A percentile compares a stretch with the other conserved stretches of the same genome.
These are phyloP conservation scores for Drosophila nigromelanica DNA, from an alignment of 1,140 invertebrate genomes.

Conservation along the genomic window DNA sequence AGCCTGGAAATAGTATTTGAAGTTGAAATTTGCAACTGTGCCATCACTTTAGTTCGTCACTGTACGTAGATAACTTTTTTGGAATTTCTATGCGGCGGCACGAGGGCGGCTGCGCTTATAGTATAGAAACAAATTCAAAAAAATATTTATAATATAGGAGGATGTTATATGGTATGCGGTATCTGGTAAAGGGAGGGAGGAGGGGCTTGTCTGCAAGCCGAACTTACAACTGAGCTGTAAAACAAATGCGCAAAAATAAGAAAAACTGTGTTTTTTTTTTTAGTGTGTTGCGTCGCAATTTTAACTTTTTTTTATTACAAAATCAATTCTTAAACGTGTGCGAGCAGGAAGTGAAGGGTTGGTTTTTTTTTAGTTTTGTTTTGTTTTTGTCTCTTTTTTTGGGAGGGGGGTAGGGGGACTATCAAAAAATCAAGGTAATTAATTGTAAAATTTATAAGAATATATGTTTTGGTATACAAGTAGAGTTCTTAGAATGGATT, in stretches of 20 bases:
- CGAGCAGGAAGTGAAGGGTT: slow-evolving; percentile 1
- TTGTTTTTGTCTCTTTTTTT: background rate
- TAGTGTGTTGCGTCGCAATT: slow-evolving; percentile 36
- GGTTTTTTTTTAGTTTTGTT: background rate
- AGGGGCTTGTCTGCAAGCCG: background rate
- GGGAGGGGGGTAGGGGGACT: background rate
- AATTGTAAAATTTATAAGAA: slow-evolving; percentile 6
- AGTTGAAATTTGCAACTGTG: too few relatives aligned
- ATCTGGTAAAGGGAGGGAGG: background rate
- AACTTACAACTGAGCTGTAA: slow-evolving; percentile 11
- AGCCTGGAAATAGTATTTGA: too few relatives aligned
- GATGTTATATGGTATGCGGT: background rate
- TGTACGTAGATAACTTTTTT: slow-evolving; percentile 45
- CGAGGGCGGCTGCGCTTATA: slow-evolving; percentile 25
- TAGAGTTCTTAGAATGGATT: background rate
- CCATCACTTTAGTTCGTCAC: too few relatives aligned
- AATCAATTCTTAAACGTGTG: slow-evolving; percentile 19
- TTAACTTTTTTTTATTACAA: slow-evolving; percentile 23
- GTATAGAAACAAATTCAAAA: slow-evolving; percentile 19
- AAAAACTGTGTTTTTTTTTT: slow-evolving; percentile 14
- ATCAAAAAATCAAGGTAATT: background rate
- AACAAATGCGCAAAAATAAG: slow-evolving; percentile 9
- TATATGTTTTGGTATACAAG: slow-evolving; percentile 1
- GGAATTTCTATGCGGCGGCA: slow-evolving; percentile 42
- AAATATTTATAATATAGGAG: slow-evolving; percentile 28